These are phyloP conservation scores for Corydoras sp. DNA, from an alignment of 2,113 vertebrate species.

Conservation along the genomic window DNA sequence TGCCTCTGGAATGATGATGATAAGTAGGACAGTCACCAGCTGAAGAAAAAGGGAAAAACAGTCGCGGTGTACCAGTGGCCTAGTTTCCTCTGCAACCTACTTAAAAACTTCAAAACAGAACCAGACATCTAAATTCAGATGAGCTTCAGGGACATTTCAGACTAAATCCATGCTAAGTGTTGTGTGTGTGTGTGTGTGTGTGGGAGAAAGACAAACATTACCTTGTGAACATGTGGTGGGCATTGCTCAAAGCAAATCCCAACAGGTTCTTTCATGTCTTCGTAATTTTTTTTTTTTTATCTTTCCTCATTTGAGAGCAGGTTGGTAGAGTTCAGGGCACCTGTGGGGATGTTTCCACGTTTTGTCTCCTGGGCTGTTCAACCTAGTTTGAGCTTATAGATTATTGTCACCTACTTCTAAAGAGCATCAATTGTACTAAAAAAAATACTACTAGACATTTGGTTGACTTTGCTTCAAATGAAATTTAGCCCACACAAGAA, in stretches of 20 bases:
- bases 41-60: constrained; percentile 37
- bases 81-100: constrained; percentile 47
- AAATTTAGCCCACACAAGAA: background rate
- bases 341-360: constrained; percentile 6
- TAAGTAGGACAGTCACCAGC: constrained; percentile 35
- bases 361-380: constrained; percentile 17
- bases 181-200: constrained; percentile 20
- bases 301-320: background rate
- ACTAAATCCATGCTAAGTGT: constrained; percentile 43
- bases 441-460: background rate
- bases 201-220: constrained; percentile 11
- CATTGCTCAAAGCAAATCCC: constrained; percentile 10
- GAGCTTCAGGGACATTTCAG: constrained; percentile 45
- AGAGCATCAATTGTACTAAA: background rate
- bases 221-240: constrained; percentile 19
- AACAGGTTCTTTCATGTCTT: background rate
- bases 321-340: background rate
- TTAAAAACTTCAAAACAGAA: constrained; percentile 48
- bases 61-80: constrained; percentile 40
- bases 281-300: background rate
- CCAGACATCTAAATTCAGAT: constrained; percentile 42
- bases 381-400: constrained; percentile 21
- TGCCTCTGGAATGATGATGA: constrained; percentile 31
- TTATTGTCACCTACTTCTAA: background rate
- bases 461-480: background rate